Conservation (phyloP, 1,140 invertebrate species). For the Nebria ingens region DNA sequence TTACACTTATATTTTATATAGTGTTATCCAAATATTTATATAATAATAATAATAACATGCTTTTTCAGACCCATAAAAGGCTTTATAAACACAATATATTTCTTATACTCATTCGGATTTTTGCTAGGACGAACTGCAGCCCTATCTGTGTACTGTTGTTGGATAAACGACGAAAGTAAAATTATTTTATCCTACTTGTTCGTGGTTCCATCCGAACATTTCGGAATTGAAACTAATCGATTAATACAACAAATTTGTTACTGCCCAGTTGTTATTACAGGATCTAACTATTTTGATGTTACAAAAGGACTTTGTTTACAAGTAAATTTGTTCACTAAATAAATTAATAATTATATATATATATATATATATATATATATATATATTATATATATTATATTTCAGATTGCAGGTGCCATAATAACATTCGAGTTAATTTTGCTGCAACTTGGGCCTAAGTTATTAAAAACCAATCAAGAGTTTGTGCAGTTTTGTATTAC, state of each 20-base stretch:
- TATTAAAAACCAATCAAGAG: background rate
- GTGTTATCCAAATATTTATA: too few species aligned
- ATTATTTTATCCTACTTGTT: background rate
- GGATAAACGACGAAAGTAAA: conserved; percentile 42
- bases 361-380: too few species aligned
- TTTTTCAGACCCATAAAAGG: too few species aligned
- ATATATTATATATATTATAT: too few species aligned
- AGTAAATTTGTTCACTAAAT: background rate
- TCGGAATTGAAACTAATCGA: background rate
- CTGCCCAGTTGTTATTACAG: background rate
- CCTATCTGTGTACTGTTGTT: conserved; percentile 43
- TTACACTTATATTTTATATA: too few species aligned
- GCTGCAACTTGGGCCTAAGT: background rate
- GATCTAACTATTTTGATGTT: background rate
- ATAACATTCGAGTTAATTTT: background rate
- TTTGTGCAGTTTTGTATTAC: background rate
- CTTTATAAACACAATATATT: conserved; percentile 38
- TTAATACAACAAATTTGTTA: background rate
- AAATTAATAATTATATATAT: background rate
- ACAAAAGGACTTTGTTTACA: background rate
- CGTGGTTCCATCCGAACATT: background rate
- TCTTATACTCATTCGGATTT: conserved; percentile 47
- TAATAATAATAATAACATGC: too few species aligned
- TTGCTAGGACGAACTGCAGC: conserved; percentile 41
- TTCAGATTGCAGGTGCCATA: background rate